Conservation (phyloP, 2,888 invertebrate genomes). For the Eubasilissa splendida region DNA sequence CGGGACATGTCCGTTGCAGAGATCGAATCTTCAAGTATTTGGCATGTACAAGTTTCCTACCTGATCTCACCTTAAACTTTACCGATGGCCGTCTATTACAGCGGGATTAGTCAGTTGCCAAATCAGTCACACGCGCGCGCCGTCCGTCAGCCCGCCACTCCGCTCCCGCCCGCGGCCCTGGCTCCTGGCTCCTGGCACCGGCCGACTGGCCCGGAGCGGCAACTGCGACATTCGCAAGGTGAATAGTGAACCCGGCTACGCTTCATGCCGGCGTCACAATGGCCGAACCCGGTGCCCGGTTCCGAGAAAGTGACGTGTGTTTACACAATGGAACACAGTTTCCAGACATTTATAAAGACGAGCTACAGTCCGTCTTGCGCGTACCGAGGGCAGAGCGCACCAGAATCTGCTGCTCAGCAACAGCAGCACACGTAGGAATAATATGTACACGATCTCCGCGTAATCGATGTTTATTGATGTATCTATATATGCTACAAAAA, state of each 20-base stretch:
- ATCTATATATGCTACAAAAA: no score
- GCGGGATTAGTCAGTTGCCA: slow-evolving; percentile 44
- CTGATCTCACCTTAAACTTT: slow-evolving; percentile 57
- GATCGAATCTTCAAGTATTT: slow-evolving; percentile 31
- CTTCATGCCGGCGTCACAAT: not conserved
- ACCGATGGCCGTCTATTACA: slow-evolving; percentile 51
- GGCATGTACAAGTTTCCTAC: slow-evolving; percentile 42
- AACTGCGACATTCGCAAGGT: slow-evolving; percentile 49
- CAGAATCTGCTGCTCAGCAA: no score
- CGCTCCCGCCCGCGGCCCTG: not conserved
- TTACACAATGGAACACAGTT: no score
- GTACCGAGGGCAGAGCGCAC: no score
- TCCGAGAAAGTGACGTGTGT: no score
- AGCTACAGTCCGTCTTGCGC: no score
- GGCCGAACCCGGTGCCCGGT: no score
- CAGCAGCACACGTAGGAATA: no score
- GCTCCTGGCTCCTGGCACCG: not conserved
- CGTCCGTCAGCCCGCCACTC: slow-evolving; percentile 48
- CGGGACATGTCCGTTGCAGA: not conserved
- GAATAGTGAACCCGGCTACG: not conserved
- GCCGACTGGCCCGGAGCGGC: slow-evolving; percentile 18
- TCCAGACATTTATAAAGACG: no score
- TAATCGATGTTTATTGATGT: no score
- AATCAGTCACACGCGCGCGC: slow-evolving; percentile 47
- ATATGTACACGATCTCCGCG: no score